Percentiles rank a stretch among this genome's conserved stretches.
These are phyloP conservation scores for Labeo calbasu DNA, from an alignment of 2,797 vertebrate genomes.

Conservation along the genomic window DNA sequence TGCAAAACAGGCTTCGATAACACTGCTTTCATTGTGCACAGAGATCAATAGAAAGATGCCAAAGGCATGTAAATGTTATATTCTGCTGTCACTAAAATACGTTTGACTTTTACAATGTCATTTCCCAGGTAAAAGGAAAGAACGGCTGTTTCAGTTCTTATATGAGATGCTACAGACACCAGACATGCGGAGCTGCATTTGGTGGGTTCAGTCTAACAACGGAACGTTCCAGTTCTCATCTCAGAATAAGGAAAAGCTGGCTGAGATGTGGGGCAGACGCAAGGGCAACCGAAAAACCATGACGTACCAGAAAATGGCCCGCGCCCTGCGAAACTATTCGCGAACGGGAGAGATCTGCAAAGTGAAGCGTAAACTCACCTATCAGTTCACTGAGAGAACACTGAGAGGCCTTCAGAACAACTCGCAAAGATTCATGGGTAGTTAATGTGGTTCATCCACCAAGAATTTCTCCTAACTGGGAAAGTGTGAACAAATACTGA, in stretches of 20 bases:
- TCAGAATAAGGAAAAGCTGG: conserved; percentile 83
- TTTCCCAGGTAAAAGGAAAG: conserved; percentile 81
- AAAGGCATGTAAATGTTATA: background rate
- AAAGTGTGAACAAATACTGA: conserved; percentile 74
- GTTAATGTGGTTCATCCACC: conserved; percentile 8
- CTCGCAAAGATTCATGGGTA: conserved; percentile 41
- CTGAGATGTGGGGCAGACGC: conserved; percentile 80
- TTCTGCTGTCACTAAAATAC: background rate
- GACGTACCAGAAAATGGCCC: conserved; percentile 87
- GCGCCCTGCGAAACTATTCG: conserved; percentile 82
- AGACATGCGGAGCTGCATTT: conserved; percentile 83
- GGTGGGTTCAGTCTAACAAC: conserved; percentile 81
- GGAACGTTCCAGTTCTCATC: conserved; percentile 86
- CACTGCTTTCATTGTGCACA: background rate
- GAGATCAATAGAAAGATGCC: background rate
- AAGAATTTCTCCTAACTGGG: conserved; percentile 20
- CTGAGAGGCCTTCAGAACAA: conserved; percentile 74
- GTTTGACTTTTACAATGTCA: background rate
- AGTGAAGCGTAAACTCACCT: conserved; percentile 84
- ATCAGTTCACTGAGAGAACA: conserved; percentile 78
- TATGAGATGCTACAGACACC: conserved; percentile 85
- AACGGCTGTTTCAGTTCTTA: conserved; percentile 84
- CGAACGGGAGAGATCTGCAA: conserved; percentile 83
- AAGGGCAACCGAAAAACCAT: conserved; percentile 86
- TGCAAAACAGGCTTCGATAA: background rate